Evolutionary conservation across 1,140 invertebrate species (phyloP), one percentile per base, ranked within the genome.

Genomic region (Drosophila pallidifrons): DNA sequence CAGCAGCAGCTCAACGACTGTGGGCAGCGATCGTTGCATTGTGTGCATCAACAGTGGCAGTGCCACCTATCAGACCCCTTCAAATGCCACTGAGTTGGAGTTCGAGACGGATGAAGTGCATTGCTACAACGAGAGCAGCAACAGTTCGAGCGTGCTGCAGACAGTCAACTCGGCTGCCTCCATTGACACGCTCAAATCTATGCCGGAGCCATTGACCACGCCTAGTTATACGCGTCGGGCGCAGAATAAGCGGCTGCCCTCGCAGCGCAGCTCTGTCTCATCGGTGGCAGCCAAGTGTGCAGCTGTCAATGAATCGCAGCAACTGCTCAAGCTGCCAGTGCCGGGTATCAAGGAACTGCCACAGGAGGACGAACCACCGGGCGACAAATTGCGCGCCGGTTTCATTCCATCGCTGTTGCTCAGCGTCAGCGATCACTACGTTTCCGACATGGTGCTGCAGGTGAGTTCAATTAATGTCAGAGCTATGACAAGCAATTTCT

Each of bases 401-500:
- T 93, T 93, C 69, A 92, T 93, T 58, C 80, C 92, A 20, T 95
- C 95, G 20, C 86, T 96, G 38, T 92, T 96, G 45, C 94, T 95
- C 3, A 95, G 94, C 59, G 93, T 95, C 60, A 94, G 94, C 54
- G 95, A 96, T 91, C 95, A 95, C 88, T 97, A 97, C 92, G 94
- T 96, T 77, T 95, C 96, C 75, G 95, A 97, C 93, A 95, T 96
- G 93, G 95, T 96, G 15, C 91, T 96, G 4, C 96, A 96, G 95
- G 95, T 82, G 88, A 70, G 74, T 58, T 13, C 1, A 45, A 7
- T 20, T 16, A 20, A 20, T 4, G 20, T 3, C 38, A 2, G 3
- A 28, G n/a, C n/a, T 32, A 2, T 38, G 20, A 0, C 35, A 16
- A 16, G 1, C 35, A 1, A 6, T 20, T 61, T 5, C 5, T 49